phyloP scores from a whole-genome alignment of 1,140 invertebrate species.

The Tenebrio molitor region DNA sequence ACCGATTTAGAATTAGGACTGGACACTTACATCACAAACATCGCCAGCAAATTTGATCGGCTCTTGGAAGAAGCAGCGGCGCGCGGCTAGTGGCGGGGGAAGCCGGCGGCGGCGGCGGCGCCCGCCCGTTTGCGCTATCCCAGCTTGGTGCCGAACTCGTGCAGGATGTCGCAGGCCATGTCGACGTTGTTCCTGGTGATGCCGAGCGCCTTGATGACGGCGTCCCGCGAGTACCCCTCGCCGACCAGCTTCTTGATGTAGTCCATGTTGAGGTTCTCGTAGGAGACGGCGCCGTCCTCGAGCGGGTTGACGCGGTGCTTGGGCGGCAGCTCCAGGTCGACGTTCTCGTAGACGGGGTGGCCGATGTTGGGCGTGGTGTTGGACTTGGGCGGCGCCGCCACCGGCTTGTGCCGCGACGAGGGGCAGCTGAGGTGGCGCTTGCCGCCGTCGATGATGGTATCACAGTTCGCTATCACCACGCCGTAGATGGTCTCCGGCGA shows the following conservation, averaged over 20 bases:
- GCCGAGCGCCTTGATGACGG: slow-evolving; percentile 89
- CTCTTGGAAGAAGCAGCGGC: neutral
- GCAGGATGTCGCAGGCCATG: slow-evolving; percentile 95
- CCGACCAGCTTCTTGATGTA: slow-evolving; percentile 89
- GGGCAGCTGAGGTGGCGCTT: slow-evolving; percentile 63
- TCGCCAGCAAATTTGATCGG: slow-evolving; percentile 16
- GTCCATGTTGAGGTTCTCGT: slow-evolving; percentile 93
- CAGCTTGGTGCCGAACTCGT: slow-evolving; percentile 87
- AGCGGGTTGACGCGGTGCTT: slow-evolving; percentile 60
- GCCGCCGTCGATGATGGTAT: slow-evolving; percentile 58
- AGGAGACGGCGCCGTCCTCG: slow-evolving; percentile 70
- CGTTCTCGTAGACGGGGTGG: slow-evolving; percentile 58
- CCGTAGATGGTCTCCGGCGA: slow-evolving; percentile 78
- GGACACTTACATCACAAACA: slow-evolving; percentile 27
- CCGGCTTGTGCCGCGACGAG: slow-evolving; percentile 56
- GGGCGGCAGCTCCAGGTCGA: slow-evolving; percentile 57
- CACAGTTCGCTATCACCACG: slow-evolving; percentile 73
- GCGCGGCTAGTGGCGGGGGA: no score
- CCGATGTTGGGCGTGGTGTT: slow-evolving; percentile 64
- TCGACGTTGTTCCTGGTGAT: slow-evolving; percentile 93
- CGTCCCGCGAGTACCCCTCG: slow-evolving; percentile 91
- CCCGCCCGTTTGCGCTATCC: no score
- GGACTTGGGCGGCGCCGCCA: slow-evolving; percentile 61
- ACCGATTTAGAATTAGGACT: slow-evolving; percentile 34
- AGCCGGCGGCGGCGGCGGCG: no score